Conservation (phyloP, 2,797 vertebrate genomes). For the Threskiornis aethiopicus region DNA sequence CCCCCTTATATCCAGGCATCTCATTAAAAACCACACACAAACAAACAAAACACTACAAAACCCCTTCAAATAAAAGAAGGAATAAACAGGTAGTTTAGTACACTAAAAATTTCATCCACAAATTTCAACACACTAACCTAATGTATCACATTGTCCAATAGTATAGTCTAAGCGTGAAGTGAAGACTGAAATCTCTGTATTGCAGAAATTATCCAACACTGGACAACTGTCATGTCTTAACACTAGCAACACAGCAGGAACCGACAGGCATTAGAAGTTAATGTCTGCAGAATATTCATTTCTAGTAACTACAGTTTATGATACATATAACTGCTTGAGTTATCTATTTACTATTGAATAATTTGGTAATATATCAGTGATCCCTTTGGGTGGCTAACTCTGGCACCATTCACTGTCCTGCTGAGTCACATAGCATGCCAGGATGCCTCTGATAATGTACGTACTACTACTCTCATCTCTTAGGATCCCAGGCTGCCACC, state of each 20-base stretch:
- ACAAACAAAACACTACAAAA: too few species aligned
- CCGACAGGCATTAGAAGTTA: background rate
- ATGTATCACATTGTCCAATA: background rate
- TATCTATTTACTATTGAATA: background rate
- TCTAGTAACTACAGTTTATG: background rate
- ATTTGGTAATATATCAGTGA: background rate
- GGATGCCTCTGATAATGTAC: background rate
- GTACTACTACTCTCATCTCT: background rate
- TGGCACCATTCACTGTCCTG: background rate
- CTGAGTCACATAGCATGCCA: fast-evolving
- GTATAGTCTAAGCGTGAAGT: background rate
- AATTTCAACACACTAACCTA: background rate
- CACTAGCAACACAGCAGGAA: background rate
- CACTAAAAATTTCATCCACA: background rate
- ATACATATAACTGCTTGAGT: background rate
- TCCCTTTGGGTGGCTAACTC: background rate
- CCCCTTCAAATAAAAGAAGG: background rate
- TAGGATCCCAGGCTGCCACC: background rate
- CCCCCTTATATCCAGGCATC: background rate
- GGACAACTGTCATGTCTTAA: background rate
- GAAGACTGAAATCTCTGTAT: background rate
- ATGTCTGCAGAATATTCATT: background rate
- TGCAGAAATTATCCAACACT: background rate
- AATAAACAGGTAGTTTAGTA: background rate
- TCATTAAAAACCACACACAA: background rate